Evolutionary conservation across 2,888 invertebrate genomes (phyloP), one percentile per base, ranked within the genome.

Genomic region (Smittia aterrima): DNA sequence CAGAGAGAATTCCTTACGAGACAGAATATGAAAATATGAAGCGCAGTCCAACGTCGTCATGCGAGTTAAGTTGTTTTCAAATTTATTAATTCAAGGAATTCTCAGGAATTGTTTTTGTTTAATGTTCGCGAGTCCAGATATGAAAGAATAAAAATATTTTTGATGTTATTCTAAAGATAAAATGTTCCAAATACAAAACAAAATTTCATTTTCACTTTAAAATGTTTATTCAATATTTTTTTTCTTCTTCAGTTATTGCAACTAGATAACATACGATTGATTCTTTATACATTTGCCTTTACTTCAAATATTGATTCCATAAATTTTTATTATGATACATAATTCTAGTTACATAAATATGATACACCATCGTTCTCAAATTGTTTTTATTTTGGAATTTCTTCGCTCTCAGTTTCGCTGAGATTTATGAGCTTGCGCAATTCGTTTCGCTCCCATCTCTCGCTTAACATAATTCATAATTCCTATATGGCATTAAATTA

Each of bases 191-290:
- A 11, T 16, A 38, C 38, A 38, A 6, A 38, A 38, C 4, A 38
- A 11, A 38, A 4, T 38, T 38, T 38, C 38, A 38, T 38, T 58
- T 58, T 58, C 20, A 58, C 58, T 58, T 58, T 58, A 58, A 58
- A 71, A 71, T 54, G 47, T 40, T 67, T 20, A 71, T 71, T 54
- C 47, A 27, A 54, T 54, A 32, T 71, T 54, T 53, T 71, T 20
- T 32, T 70, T 47, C 25, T 47, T 53, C 54, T 47, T 6, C 6
- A 18, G 1, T 71, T 71, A 71, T 71, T 71, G 70, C 70, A 71
- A 54, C 70, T 71, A 71, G 18, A 54, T 71, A 71, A 71, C 70
- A 71, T 71, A 71, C 47, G 53, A 71, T 58, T 7, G 58, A 54
- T 71, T 71, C 25, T 54, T 71, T 71, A 27, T 32, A 68, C 22